phyloP scores from a whole-genome alignment of 2,113 vertebrate species.

The Apus apus region DNA sequence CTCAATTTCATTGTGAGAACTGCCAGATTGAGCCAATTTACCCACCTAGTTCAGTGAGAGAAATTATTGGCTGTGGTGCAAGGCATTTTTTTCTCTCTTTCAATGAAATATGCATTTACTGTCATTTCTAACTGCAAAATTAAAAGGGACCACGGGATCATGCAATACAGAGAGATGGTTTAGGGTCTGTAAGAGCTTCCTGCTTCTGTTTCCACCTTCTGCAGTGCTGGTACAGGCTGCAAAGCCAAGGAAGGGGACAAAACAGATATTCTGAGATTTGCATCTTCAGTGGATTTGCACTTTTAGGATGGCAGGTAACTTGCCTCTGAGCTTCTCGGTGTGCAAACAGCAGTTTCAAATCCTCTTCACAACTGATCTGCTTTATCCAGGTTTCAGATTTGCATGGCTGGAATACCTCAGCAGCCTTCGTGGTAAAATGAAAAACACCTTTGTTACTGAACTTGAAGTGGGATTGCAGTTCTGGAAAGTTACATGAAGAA shows the following conservation, averaged over 20 bases:
- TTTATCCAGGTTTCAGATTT: not conserved
- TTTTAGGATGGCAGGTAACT: not conserved
- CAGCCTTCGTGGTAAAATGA: not conserved
- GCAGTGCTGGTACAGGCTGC: not conserved
- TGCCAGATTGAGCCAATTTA: not conserved
- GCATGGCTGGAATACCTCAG: not conserved
- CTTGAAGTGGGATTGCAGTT: not conserved
- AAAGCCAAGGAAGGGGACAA: not conserved
- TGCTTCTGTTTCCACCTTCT: not conserved
- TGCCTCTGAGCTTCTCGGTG: not conserved
- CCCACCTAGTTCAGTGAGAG: not conserved
- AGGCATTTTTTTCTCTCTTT: not conserved
- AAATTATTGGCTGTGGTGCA: not conserved
- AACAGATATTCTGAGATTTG: not conserved
- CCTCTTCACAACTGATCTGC: not conserved
- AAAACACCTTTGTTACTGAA: not conserved
- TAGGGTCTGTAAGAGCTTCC: not conserved
- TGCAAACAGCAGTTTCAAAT: not conserved
- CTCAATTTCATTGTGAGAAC: not conserved
- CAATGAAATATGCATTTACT: not conserved
- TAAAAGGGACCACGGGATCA: not conserved
- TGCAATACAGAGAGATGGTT: accelerated
- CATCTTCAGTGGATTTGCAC: no score
- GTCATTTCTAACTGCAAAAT: not conserved
- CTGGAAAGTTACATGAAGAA: not conserved